Evolutionary conservation across 2,797 vertebrate genomes (phyloP).

Genomic region (Pterois miles): DNA sequence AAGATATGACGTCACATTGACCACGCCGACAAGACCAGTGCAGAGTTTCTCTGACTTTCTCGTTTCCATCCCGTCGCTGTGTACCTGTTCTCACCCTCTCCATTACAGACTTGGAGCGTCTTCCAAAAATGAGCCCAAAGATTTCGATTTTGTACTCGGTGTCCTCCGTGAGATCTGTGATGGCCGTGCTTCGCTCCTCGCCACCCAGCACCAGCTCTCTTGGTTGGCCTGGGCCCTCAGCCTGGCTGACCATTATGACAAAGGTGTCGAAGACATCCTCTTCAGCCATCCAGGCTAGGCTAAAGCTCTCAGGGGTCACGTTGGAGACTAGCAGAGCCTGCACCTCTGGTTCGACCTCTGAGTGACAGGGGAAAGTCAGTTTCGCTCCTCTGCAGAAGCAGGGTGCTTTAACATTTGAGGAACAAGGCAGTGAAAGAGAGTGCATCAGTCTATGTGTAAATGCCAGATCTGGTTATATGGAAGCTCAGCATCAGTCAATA

Average conservation of each 20-base stretch:
- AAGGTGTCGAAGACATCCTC: constrained; percentile 92
- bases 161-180: constrained; percentile 89
- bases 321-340: constrained; percentile 90
- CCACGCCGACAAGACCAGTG: constrained; percentile 18
- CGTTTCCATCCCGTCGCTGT: constrained; percentile 21
- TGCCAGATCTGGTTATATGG: constrained; percentile 7
- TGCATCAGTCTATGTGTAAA: constrained; percentile 12
- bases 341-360: constrained; percentile 93
- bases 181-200: constrained; percentile 83
- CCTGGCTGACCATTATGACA: constrained; percentile 89
- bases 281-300: constrained; percentile 91
- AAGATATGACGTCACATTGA: constrained; percentile 27
- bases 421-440: constrained; percentile 21
- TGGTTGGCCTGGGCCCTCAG: constrained; percentile 79
- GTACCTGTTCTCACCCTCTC: constrained; percentile 93
- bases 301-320: constrained; percentile 87
- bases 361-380: constrained; percentile 71
- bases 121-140: constrained; percentile 89
- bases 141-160: constrained; percentile 91
- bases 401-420: constrained; percentile 57
- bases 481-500: neutral
- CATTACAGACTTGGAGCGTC: constrained; percentile 87
- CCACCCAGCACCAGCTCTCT: constrained; percentile 87
- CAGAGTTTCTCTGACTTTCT: constrained; percentile 6
- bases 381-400: constrained; percentile 53